Base-by-base conservation (phyloP, 2,888 invertebrate species). In the Bhutanitis thaidina region DNA sequence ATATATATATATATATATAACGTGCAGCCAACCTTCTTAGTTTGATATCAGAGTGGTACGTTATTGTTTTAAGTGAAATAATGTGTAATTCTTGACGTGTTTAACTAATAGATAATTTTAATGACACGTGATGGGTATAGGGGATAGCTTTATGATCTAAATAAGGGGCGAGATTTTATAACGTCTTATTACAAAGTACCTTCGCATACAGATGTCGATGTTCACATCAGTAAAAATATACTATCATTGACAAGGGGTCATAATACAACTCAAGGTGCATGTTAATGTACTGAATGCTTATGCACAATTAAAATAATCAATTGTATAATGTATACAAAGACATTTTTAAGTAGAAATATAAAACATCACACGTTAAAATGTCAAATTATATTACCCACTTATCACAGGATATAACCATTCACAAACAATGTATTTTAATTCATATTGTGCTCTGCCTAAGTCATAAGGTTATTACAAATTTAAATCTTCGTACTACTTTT, bases 391-490 rank as follows among this genome's bases (percentile, higher is more conserved):
- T 39, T 44, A 49, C 20, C 43, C 14, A 38, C 20, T 32, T 49
- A 47, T 43, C 43, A 53, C 58, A 58, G 60, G 60, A 59, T 55
- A 53, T 46, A 27, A 46, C 49, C 44, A 49, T 52, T 51, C 50
- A 49, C 48, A 40, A 57, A 57, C 57, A 58, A 54, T 57, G 55
- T 45, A 32, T 36, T 46, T 51, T 51, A 54, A 43, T 49, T 57
- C 48, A 52, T 46, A 41, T 37, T 57, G 53, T 53, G 49, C 49
- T 49, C 50, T 54, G 54, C 48, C 61, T 62, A 64, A 56, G 58
- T 58, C 62, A 56, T 60, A 59, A 64, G 62, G 60, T 61, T 68
- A 73, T 69, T 65, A 59, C 58, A 62, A 65, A 68, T 70, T 72
- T 58, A 59, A 64, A 65, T 62, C 61, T 52, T 56, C 55, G 55